Evolutionary conservation across 2,797 vertebrate species (phyloP).

Genomic region (Phyllotis vaccarum): DNA sequence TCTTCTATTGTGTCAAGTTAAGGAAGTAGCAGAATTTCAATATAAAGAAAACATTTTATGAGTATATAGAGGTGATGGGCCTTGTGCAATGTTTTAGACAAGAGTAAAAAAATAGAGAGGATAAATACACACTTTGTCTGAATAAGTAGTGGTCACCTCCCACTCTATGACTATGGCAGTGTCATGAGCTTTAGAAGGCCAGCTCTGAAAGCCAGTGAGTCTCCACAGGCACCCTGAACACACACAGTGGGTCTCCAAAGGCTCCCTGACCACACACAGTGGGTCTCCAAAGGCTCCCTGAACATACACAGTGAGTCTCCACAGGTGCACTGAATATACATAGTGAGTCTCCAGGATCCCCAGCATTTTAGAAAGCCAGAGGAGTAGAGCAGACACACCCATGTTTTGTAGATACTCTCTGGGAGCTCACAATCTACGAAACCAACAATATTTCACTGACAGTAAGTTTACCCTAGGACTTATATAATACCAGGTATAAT

Average conservation of each 20-base stretch:
- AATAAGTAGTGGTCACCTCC: not conserved
- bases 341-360: not conserved
- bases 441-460: constrained; percentile 15
- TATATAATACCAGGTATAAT: constrained; percentile 35
- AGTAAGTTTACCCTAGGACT: constrained; percentile 44
- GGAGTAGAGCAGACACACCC: not conserved
- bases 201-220: not conserved
- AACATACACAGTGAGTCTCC: not conserved
- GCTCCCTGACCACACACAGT: no score
- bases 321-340: not conserved
- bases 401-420: not conserved
- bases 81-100: not conserved
- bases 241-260: not conserved
- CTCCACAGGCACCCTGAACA: not conserved
- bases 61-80: not conserved
- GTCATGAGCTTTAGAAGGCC: not conserved
- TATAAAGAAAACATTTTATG: not conserved
- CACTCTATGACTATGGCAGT: not conserved
- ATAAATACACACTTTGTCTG: not conserved
- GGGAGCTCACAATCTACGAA: constrained; percentile 40
- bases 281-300: not conserved
- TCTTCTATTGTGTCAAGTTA: not conserved
- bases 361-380: constrained; percentile 27
- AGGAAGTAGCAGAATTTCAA: not conserved
- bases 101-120: not conserved